A percentile compares a stretch with the other conserved stretches of the same genome.
Conservation (phyloP, 2,797 vertebrate genomes). For the Cheirogaleus major region DNA sequence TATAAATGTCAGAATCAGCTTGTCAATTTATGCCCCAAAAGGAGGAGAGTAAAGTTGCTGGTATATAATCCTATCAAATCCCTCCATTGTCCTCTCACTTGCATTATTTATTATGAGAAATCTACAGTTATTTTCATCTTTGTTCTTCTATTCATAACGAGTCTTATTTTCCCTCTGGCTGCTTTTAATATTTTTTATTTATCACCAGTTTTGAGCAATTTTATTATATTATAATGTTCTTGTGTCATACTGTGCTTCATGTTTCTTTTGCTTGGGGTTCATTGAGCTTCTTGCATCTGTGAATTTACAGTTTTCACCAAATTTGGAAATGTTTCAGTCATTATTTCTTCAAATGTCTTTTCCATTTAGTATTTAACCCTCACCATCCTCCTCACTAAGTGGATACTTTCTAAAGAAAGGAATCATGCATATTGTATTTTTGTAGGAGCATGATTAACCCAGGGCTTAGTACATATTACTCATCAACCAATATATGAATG, state of each 20-base stretch:
- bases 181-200: background rate
- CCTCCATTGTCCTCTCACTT: background rate
- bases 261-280: background rate
- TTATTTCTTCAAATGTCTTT: background rate
- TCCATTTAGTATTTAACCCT: background rate
- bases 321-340: background rate
- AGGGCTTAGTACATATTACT: background rate
- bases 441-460: background rate
- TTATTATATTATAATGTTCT: background rate
- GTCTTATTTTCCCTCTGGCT: background rate
- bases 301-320: conserved; percentile 1
- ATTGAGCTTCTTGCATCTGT: background rate
- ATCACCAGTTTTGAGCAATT: background rate
- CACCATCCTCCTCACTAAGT: background rate
- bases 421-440: background rate
- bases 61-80: background rate
- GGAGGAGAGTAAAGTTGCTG: background rate
- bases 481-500: background rate
- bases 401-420: background rate
- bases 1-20: background rate
- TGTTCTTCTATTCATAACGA: background rate
- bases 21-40: background rate
- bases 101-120: background rate
- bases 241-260: background rate
- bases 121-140: background rate